A percentile compares a stretch with the other conserved stretches of the same genome.
These are phyloP conservation scores for Sciurus niger DNA, from an alignment of 2,113 vertebrate species.

Conservation along the genomic window DNA sequence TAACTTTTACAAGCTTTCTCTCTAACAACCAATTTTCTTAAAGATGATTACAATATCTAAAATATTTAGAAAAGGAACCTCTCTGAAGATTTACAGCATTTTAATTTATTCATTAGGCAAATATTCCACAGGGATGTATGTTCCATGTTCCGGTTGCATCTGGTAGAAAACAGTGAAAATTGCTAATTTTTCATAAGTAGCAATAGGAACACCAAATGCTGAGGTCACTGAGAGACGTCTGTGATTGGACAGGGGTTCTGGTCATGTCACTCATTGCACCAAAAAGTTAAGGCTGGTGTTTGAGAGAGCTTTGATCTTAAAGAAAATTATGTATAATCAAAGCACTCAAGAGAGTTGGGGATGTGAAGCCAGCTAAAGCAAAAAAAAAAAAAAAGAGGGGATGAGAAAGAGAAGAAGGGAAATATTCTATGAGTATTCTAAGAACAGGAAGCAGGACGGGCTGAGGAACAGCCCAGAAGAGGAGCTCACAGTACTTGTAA, in stretches of 20 bases:
- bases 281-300: accelerated
- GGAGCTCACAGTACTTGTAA: too few relatives aligned
- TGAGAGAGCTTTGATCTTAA: not conserved
- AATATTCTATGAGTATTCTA: not conserved
- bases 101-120: not conserved
- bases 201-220: accelerated
- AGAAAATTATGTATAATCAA: not conserved
- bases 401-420: not conserved
- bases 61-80: not conserved
- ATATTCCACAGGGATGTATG: not conserved
- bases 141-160: not conserved
- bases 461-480: accelerated
- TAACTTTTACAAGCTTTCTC: not conserved
- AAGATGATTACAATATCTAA: not conserved
- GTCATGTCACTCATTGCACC: too few relatives aligned
- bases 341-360: not conserved
- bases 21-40: not conserved
- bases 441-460: accelerated
- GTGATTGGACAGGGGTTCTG: not conserved
- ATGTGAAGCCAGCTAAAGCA: not conserved
- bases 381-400: not conserved
- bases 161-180: not conserved
- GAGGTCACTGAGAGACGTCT: accelerated
- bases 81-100: not conserved
- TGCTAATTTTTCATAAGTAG: too few relatives aligned